Evolutionary conservation across 2,797 vertebrate species (phyloP).

Genomic region (Arrhamphus sclerolepis): DNA sequence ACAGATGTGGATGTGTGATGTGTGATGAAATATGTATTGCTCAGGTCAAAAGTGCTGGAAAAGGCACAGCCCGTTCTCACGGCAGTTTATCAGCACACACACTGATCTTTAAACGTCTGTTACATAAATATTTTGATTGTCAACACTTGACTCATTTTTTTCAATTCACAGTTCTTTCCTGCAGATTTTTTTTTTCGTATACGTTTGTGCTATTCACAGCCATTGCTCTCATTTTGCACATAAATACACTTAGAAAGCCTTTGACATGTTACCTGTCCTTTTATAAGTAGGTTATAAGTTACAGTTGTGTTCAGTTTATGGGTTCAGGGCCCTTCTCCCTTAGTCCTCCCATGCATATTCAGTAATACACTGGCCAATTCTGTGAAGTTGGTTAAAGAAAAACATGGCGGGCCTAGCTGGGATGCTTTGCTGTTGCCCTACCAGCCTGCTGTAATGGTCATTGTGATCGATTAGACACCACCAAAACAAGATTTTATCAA

Average conservation of each 20-base stretch:
- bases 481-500: conserved; percentile 43
- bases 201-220: conserved; percentile 68
- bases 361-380: conserved; percentile 50
- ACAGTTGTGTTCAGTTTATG: conserved; percentile 49
- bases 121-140: conserved; percentile 64
- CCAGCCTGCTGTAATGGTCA: conserved; percentile 83
- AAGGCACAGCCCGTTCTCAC: conserved; percentile 65
- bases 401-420: conserved; percentile 29
- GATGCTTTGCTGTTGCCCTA: conserved; percentile 44
- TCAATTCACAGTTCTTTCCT: conserved; percentile 58
- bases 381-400: conserved; percentile 24
- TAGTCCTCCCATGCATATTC: conserved; percentile 24
- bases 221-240: conserved; percentile 80
- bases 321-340: conserved; percentile 29
- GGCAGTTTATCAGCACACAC: conserved; percentile 71
- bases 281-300: conserved; percentile 56
- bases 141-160: conserved; percentile 56
- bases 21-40: conserved; percentile 77
- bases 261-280: conserved; percentile 56
- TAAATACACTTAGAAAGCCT: conserved; percentile 69
- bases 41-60: conserved; percentile 81
- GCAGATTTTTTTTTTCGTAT: conserved; percentile 10
- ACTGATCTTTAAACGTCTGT: conserved; percentile 69
- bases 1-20: conserved; percentile 74
- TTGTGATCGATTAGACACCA: conserved; percentile 35